Percentiles rank a stretch among this genome's conserved stretches.
These are phyloP conservation scores for Dasypogon diadema DNA, from an alignment of 2,888 invertebrate species.

Conservation along the genomic window DNA sequence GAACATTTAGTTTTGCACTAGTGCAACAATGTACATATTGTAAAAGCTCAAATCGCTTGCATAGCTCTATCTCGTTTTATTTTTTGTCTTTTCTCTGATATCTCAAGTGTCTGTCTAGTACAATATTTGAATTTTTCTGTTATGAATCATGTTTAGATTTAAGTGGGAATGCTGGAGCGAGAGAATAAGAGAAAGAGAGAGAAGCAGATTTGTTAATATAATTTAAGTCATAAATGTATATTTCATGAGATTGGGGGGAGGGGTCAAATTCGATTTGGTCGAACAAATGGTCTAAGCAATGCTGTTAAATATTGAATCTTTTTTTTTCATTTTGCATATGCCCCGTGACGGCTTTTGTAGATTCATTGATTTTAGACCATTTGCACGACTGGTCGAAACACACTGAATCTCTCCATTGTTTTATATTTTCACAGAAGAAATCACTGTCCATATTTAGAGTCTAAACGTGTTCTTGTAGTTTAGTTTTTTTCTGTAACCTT, in stretches of 20 bases:
- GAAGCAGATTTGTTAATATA: constrained; percentile 24
- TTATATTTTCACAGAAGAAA: constrained; percentile 33
- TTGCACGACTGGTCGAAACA: background rate
- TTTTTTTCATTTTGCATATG: no score
- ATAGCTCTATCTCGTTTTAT: constrained; percentile 39
- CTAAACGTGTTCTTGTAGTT: constrained; percentile 33
- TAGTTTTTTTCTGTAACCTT: constrained; percentile 14
- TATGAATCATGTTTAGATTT: constrained; percentile 3
- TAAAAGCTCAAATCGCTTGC: constrained; percentile 55
- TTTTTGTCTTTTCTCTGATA: constrained; percentile 7
- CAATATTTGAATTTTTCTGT: constrained; percentile 34
- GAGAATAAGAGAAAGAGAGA: background rate
- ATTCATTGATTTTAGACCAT: background rate
- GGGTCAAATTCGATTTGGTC: background rate
- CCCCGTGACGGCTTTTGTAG: background rate
- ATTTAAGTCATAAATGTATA: constrained; percentile 23
- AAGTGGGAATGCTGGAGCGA: background rate
- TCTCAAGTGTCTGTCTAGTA: constrained; percentile 23
- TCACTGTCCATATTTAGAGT: constrained; percentile 26
- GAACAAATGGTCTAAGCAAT: constrained; percentile 4
- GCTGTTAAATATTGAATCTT: constrained; percentile 18
- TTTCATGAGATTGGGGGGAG: background rate
- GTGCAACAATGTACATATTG: constrained; percentile 48
- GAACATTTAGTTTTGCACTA: constrained; percentile 30
- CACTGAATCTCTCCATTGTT: background rate